A percentile compares a stretch with the other conserved stretches of the same genome.
phyloP scores from a whole-genome alignment of 2,888 invertebrate genomes.

The Agapostemon virescens region DNA sequence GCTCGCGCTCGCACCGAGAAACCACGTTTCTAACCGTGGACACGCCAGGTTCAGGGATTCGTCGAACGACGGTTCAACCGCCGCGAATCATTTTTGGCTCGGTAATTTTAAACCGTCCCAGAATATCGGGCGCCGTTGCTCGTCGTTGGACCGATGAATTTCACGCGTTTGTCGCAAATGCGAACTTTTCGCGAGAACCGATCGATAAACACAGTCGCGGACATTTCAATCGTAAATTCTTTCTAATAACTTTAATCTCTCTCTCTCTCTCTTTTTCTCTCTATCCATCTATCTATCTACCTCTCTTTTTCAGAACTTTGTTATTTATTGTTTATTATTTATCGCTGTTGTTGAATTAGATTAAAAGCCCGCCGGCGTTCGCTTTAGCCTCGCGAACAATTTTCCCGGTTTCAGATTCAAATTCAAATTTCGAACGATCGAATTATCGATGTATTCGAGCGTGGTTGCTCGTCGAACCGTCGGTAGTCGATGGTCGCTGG shows the following conservation, averaged over 20 bases:
- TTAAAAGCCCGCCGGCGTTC: not conserved
- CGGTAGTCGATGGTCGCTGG: no score
- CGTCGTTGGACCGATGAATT: not conserved
- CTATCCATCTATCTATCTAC: no score
- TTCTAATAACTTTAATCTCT: no score
- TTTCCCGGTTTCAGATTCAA: not conserved
- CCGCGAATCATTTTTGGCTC: not conserved
- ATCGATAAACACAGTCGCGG: no score
- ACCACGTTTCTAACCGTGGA: conserved; percentile 4
- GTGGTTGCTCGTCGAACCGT: no score
- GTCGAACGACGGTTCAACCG: not conserved
- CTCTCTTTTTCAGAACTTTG: not conserved
- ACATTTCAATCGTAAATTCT: no score
- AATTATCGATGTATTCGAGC: no score
- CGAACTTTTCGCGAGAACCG: no score
- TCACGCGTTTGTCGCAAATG: not conserved
- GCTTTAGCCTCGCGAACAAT: not conserved
- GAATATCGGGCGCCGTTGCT: not conserved
- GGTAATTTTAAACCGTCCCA: not conserved
- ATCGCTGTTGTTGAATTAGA: not conserved
- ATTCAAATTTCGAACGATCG: not conserved
- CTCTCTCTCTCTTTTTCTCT: no score
- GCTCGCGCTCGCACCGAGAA: not conserved
- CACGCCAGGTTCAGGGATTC: not conserved
- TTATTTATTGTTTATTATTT: not conserved